Evolutionary conservation across 2,113 vertebrate species (phyloP).

Genomic region (Trochalopteron elliotii): DNA sequence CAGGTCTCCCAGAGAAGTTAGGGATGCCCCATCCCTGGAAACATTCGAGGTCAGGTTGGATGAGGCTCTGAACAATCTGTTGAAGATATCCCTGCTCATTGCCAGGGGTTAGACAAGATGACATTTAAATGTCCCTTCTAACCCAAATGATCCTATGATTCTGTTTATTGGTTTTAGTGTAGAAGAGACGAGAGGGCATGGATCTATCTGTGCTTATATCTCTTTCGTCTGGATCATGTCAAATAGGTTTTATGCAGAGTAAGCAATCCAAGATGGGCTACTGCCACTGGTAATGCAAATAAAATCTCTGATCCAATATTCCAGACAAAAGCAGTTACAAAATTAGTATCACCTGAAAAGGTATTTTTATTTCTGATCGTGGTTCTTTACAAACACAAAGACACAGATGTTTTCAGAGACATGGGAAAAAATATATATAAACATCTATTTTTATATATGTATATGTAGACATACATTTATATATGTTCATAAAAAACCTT

Average conservation of each 20-base stretch:
- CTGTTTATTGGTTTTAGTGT: neutral
- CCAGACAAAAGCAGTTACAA: neutral
- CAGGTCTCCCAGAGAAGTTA: neutral
- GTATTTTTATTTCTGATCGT: neutral
- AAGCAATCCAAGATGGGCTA: neutral
- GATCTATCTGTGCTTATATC: neutral
- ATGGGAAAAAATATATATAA: no score
- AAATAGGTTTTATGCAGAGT: neutral
- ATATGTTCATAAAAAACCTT: neutral
- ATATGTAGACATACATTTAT: rapidly evolving
- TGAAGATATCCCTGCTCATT: neutral
- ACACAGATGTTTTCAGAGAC: neutral
- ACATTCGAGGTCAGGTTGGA: neutral
- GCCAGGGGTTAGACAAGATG: neutral
- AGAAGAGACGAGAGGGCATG: neutral
- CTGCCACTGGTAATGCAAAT: neutral
- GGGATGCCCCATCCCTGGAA: neutral
- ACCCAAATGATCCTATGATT: neutral
- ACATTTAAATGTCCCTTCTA: neutral
- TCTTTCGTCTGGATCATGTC: neutral
- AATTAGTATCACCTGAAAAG: neutral
- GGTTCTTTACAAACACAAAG: neutral
- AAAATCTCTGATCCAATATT: neutral
- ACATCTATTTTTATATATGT: no score
- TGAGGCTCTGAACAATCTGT: neutral